Percentiles rank a stretch among this genome's conserved stretches.
Evolutionary conservation across 1,140 invertebrate genomes (phyloP).

Genomic region (Armadillidium nasatum): DNA sequence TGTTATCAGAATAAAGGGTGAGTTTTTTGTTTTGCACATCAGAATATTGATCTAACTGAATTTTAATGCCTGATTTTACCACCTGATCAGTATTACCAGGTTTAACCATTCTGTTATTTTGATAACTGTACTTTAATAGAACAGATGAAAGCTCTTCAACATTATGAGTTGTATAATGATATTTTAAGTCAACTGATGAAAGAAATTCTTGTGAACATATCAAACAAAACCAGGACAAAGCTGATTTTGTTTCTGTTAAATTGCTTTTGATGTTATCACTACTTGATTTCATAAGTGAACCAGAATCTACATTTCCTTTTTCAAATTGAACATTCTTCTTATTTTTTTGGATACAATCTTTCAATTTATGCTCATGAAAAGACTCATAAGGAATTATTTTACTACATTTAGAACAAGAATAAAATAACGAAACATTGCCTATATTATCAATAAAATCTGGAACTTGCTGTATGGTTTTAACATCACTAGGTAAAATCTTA

Average conservation of each 20-base stretch:
- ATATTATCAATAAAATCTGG: neutral
- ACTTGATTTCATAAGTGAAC: neutral
- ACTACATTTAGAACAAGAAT: neutral
- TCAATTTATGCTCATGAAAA: neutral
- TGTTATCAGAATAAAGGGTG: neutral
- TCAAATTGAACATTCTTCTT: neutral
- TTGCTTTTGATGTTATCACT: neutral
- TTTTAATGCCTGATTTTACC: neutral
- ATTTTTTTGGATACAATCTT: neutral
- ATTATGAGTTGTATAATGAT: neutral
- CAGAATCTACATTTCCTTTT: neutral
- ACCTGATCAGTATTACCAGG: neutral
- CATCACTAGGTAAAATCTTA: neutral
- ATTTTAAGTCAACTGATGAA: neutral
- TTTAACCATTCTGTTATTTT: neutral
- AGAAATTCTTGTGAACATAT: neutral
- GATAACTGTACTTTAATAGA: neutral
- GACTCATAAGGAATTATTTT: neutral
- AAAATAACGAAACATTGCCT: neutral
- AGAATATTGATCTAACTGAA: neutral
- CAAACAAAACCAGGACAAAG: neutral
- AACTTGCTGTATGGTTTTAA: neutral
- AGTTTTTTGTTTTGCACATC: neutral
- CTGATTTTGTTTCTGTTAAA: neutral
- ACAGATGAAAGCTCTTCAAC: neutral